Evolutionary conservation across 1,140 invertebrate genomes (phyloP), one percentile per base, ranked within the genome.

Genomic region (Drosophila bipectinata): DNA sequence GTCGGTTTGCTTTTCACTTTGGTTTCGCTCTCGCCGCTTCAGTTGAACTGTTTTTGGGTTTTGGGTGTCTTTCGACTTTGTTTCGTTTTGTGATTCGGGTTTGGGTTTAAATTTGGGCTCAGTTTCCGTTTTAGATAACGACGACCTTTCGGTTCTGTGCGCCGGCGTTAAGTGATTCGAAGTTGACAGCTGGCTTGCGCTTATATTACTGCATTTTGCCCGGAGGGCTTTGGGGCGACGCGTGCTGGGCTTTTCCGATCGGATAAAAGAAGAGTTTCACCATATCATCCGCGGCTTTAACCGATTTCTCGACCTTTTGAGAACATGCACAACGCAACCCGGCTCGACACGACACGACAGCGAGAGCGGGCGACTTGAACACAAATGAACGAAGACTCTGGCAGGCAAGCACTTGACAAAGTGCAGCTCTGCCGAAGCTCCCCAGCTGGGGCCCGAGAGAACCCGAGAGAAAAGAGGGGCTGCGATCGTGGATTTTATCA

Each of bases 1-100:
- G 72, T 84, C 62, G 81, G 34, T 69, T 64, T 73, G 60, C 75
- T 82, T 88, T 87, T 88, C 83, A 80, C 81, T 77, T 77, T 68
- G 76, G 51, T 62, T 64, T 74, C 71, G 63, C 63, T 59, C 55
- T 62, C 52, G 48, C 24, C 37, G 26, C 55, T 54, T 75, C 57
- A 41, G 34, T 44, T 64, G 37, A 77, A 54, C 56, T 37, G 64
- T 68, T 68, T 58, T 45, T 44, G 57, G 45, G 15, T 58, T 45
- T 44, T 53, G 45, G 15, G 24, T 52, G 37, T 52, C 12, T 44
- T 41, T 44, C 4, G 8, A 51, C 30, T 44, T 15, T 41, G 41
- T 30, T 32, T 48, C 48, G 4, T 56, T 32, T 26, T 56, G 21
- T 18, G 57, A 48, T 64, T 39, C 6, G 5, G 28, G 10, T 45